Conservation (phyloP, 2,113 vertebrate species). For the Eretmochelys imbricata region DNA sequence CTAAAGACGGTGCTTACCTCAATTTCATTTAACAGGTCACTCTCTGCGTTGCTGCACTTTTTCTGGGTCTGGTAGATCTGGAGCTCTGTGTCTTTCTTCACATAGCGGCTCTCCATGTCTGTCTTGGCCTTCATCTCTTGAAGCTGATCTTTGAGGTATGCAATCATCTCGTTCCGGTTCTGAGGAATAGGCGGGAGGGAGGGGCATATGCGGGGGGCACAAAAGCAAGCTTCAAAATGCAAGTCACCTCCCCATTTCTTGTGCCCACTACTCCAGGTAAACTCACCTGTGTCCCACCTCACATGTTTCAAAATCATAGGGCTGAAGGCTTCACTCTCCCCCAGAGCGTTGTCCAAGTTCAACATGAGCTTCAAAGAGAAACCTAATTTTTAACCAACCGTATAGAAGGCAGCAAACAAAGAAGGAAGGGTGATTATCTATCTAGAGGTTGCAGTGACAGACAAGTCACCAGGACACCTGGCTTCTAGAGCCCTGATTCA, state of each 20-base stretch:
- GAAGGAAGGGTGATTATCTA: background rate
- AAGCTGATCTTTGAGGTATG: conserved; percentile 80
- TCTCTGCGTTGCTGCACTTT: conserved; percentile 76
- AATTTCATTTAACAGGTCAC: conserved; percentile 73
- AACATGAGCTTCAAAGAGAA: conserved; percentile 3
- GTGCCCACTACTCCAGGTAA: background rate
- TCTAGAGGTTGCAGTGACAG: background rate
- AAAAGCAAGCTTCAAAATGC: background rate
- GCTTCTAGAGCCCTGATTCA: background rate
- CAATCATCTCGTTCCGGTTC: conserved; percentile 75
- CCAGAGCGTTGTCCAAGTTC: background rate
- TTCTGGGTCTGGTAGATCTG: conserved; percentile 81
- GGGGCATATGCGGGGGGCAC: background rate
- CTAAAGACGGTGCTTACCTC: conserved; percentile 61
- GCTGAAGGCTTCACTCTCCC: background rate
- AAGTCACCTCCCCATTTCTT: background rate
- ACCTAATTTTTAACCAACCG: background rate
- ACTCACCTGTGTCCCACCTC: background rate
- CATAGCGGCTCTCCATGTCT: conserved; percentile 75
- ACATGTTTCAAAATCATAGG: background rate
- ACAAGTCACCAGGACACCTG: background rate
- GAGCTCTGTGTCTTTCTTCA: conserved; percentile 78
- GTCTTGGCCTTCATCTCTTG: conserved; percentile 80
- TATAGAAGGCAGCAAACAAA: background rate
- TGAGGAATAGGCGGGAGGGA: conserved; percentile 27